Evolutionary conservation across 64 coral and sea anemone species (phyloP).

Genomic region (Montipora sp.): DNA sequence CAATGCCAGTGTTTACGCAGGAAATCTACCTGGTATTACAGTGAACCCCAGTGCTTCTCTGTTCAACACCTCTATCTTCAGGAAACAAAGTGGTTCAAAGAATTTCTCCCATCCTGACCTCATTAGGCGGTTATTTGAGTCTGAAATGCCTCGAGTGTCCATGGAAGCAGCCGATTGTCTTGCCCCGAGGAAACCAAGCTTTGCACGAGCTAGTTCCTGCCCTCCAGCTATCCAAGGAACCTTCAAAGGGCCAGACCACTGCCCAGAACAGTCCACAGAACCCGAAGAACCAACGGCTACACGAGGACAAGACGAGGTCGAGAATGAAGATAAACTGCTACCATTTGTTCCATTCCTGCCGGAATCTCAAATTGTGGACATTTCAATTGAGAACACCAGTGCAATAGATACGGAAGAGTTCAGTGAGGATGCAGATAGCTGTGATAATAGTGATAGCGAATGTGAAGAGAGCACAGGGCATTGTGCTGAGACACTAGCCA

Average conservation of each 20-base stretch:
- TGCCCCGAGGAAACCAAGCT: neutral
- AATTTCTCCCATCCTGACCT: constrained; percentile 57
- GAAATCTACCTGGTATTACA: neutral
- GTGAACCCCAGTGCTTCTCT: neutral
- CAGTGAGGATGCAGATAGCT: neutral
- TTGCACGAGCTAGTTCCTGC: constrained; percentile 6
- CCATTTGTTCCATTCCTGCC: neutral
- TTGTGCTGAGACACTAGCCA: constrained; percentile 20
- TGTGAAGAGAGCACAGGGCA: neutral
- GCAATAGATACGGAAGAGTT: neutral
- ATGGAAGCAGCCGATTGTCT: neutral
- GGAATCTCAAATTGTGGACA: neutral
- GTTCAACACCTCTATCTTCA: neutral
- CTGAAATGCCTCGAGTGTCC: neutral
- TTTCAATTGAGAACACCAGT: neutral
- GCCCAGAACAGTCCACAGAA: neutral
- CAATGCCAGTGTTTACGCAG: neutral
- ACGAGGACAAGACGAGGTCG: neutral
- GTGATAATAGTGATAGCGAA: neutral
- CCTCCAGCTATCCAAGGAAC: constrained; percentile 11
- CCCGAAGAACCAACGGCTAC: neutral
- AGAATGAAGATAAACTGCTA: neutral
- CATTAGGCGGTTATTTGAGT: neutral
- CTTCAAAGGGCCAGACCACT: neutral
- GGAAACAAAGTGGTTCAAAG: constrained; percentile 31